These are phyloP conservation scores for Cebidichthys violaceus DNA, from an alignment of 2,113 vertebrate species.

Conservation along the genomic window DNA sequence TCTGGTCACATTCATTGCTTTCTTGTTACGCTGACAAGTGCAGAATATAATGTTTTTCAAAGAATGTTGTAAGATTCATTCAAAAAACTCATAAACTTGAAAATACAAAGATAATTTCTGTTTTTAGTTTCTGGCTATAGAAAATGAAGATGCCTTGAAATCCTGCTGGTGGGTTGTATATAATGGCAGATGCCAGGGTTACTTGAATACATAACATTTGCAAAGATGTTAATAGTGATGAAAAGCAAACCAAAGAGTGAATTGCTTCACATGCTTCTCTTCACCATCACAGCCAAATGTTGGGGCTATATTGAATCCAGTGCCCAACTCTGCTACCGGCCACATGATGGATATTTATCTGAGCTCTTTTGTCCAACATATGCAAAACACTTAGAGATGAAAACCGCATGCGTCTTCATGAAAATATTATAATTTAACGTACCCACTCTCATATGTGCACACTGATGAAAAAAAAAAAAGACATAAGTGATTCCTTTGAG, in stretches of 20 bases:
- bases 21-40: too few species aligned
- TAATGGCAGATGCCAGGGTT: too few species aligned
- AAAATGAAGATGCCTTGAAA: too few species aligned
- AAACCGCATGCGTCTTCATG: neutral
- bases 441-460: neutral
- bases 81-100: too few species aligned
- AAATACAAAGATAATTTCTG: too few species aligned
- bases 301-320: neutral
- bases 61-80: too few species aligned
- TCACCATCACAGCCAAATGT: neutral
- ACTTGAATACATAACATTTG: neutral
- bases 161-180: too few species aligned
- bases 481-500: neutral
- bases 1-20: too few species aligned
- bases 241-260: neutral
- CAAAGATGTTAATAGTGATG: neutral
- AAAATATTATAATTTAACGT: neutral
- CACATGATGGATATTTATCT: neutral
- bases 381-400: neutral
- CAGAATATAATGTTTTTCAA: too few species aligned
- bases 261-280: neutral
- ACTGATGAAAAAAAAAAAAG: neutral
- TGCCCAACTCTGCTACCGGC: neutral
- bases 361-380: neutral
- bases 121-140: too few species aligned